Evolutionary conservation across 2,113 vertebrate species (phyloP), one percentile per base, ranked within the genome.

Genomic region (Oxyura jamaicensis): DNA sequence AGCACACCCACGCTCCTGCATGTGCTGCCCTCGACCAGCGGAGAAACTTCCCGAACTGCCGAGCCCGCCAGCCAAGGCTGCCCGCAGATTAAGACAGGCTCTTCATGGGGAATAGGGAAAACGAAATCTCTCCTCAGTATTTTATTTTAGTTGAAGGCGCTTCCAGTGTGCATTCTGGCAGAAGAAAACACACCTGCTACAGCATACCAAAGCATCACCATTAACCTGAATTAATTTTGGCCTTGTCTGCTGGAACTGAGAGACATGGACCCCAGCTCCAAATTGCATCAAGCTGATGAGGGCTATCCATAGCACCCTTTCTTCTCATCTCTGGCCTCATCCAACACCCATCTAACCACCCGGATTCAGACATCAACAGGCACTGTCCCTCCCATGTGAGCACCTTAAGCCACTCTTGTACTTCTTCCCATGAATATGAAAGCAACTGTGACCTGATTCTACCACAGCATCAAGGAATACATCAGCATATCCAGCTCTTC

Each of bases 1-100:
- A 62, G 31, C 26, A 41, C 8, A 6, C 4, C 0, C 0, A 36
- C 1, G 0, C 3, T 56, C 18, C 55, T 31, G 41, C n/a, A 20
- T 22, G 73, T 44, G 56, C 55, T 75, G 56, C 59, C 44, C 42
- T 25, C 22, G 28, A 46, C 29, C 73, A 48, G 13, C 35, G 58
- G 22, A 92, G 39, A 81, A 56, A 50, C 29, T 6, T 77, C 29
- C 65, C 33, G 29, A 75, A 66, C 6, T 8, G 44, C 41, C 62
- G 62, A 93, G 35, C 7, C 50, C 18, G 2, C 21, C 52, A 71
- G 22, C 26, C 53, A 63, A 62, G 8, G 33, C 41, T 29, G 10
- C 8, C 60, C 2, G 1, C 14, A 21, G 29, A 46, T 41, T 79
- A 44, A 62, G 72, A 36, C 35, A 55, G 39, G 58, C 39, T 42